A percentile compares a stretch with the other conserved stretches of the same genome.
Evolutionary conservation across 1,140 invertebrate species (phyloP).

Genomic region (Apis florea): DNA sequence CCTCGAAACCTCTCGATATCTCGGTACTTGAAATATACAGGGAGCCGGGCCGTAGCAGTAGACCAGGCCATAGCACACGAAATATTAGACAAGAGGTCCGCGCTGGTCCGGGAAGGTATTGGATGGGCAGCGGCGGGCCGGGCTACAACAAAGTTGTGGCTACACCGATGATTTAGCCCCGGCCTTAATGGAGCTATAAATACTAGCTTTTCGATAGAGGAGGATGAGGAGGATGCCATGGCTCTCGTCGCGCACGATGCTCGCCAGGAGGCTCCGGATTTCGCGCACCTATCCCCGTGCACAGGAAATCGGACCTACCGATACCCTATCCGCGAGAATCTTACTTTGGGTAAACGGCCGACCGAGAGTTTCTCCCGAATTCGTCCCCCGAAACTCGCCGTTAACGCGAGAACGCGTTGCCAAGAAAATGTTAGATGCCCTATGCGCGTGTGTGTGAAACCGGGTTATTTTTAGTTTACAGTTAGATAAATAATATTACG

Average conservation of each 20-base stretch:
- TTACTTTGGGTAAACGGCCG: no score
- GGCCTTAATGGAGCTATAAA: slow-evolving; percentile 81
- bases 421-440: no score
- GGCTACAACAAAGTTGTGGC: slow-evolving; percentile 79
- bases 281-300: slow-evolving; percentile 32
- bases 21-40: slow-evolving; percentile 75
- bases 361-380: no score
- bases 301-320: background rate
- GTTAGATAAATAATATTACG: no score
- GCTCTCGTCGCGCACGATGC: slow-evolving; percentile 52
- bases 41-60: slow-evolving; percentile 70
- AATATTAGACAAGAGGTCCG: slow-evolving; percentile 78
- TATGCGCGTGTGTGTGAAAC: no score
- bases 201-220: slow-evolving; percentile 79
- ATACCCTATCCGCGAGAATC: background rate
- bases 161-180: slow-evolving; percentile 79
- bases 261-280: slow-evolving; percentile 54
- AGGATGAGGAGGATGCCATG: slow-evolving; percentile 73
- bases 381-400: no score
- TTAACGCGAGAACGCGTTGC: no score
- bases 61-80: slow-evolving; percentile 72
- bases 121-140: slow-evolving; percentile 68
- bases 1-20: slow-evolving; percentile 71
- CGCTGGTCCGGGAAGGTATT: slow-evolving; percentile 72
- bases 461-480: no score